phyloP scores from a whole-genome alignment of 2,113 vertebrate genomes.

The Silurus glanis region DNA sequence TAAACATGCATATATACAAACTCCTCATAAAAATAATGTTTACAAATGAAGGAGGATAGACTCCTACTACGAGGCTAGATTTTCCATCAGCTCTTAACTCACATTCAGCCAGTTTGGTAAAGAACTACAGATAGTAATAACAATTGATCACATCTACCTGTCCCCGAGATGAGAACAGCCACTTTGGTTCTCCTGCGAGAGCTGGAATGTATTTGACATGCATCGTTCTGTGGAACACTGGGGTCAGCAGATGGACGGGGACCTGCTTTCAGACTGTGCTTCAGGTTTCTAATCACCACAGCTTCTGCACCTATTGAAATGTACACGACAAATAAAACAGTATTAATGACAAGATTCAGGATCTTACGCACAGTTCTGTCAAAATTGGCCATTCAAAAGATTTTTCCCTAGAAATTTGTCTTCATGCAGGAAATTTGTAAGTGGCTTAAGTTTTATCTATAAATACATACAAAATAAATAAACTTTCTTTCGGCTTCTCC shows the following conservation, averaged over 20 bases:
- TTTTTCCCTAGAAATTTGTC: neutral
- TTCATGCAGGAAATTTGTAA: neutral
- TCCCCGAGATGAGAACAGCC: slow-evolving; percentile 93
- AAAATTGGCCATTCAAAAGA: neutral
- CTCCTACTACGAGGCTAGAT: neutral
- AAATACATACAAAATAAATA: neutral
- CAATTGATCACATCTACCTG: slow-evolving; percentile 71
- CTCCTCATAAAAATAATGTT: neutral
- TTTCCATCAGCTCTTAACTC: neutral
- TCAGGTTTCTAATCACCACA: slow-evolving; percentile 71
- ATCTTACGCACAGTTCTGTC: neutral
- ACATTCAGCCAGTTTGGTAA: neutral
- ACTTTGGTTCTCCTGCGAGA: slow-evolving; percentile 75
- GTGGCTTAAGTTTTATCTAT: neutral
- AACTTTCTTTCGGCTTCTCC: too few species aligned
- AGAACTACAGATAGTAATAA: slow-evolving; percentile 80
- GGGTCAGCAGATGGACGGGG: neutral
- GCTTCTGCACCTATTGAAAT: slow-evolving; percentile 59
- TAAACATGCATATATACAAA: neutral
- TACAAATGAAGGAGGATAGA: neutral
- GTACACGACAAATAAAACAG: neutral
- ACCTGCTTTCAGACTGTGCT: slow-evolving; percentile 59
- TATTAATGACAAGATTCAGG: neutral
- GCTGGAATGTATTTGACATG: slow-evolving; percentile 30
- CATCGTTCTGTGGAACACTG: slow-evolving; percentile 1